A percentile compares a stretch with the other conserved stretches of the same genome.
Conservation (phyloP, 2,888 invertebrate genomes). For the Oeneis ivallda region DNA sequence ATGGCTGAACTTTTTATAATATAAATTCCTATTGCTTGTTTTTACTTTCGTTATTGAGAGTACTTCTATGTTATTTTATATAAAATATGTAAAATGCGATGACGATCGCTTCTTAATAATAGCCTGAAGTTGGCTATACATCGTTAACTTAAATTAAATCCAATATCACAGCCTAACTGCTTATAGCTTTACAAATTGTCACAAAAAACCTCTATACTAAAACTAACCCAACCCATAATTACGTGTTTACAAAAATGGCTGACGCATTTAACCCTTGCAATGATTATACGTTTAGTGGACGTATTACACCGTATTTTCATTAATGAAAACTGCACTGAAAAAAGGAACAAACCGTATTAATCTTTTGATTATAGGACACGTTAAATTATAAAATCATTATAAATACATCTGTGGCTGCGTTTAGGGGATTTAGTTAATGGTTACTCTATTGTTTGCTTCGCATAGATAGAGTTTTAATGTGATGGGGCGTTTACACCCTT, state of each 20-base stretch:
- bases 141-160: slow-evolving; percentile 3
- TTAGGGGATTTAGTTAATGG: slow-evolving; percentile 56
- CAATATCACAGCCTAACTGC: background rate
- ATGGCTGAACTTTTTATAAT: no score
- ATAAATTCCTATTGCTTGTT: no score
- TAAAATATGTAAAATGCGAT: background rate
- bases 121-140: background rate
- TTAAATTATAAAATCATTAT: slow-evolving; percentile 73
- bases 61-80: background rate
- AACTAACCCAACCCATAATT: slow-evolving; percentile 60
- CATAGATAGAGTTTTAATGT: slow-evolving; percentile 46
- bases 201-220: slow-evolving; percentile 36
- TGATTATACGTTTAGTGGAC: slow-evolving; percentile 62
- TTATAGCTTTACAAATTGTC: slow-evolving; percentile 29
- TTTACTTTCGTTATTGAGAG: no score
- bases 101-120: background rate
- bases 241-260: slow-evolving; percentile 62
- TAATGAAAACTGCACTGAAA: slow-evolving; percentile 78
- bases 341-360: slow-evolving; percentile 69
- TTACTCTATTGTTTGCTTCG: slow-evolving; percentile 58
- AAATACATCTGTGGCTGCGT: slow-evolving; percentile 71
- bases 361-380: slow-evolving; percentile 72
- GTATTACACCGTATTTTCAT: slow-evolving; percentile 35
- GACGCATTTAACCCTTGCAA: slow-evolving; percentile 55
- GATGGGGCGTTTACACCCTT: slow-evolving; percentile 21